These are phyloP conservation scores for Chrosomus eos DNA, from an alignment of 2,797 vertebrate species.

Conservation along the genomic window DNA sequence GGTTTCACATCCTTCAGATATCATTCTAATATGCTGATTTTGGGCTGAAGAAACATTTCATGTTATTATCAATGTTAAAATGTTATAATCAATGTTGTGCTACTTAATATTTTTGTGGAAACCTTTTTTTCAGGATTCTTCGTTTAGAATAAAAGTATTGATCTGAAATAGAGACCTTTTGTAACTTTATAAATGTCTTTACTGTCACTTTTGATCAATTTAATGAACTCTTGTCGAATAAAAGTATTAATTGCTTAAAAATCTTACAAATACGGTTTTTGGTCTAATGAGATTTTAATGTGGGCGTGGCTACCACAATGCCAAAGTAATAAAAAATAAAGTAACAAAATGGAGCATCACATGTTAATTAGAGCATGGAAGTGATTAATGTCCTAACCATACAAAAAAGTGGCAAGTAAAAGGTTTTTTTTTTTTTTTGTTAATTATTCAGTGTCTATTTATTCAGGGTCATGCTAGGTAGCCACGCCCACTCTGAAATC, in stretches of 20 bases:
- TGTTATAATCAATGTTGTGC: background rate
- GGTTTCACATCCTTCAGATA: background rate
- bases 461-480: background rate
- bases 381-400: background rate
- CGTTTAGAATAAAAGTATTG: background rate
- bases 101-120: background rate
- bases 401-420: background rate
- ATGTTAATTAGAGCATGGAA: background rate
- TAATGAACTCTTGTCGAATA: background rate
- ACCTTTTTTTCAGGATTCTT: background rate
- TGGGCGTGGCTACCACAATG: background rate
- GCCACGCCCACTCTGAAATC: background rate
- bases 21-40: background rate
- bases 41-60: background rate
- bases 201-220: background rate
- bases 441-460: background rate
- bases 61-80: background rate
- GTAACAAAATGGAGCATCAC: background rate
- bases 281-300: background rate
- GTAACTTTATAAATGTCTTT: background rate
- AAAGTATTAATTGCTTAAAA: background rate
- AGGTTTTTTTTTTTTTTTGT: no score
- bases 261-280: background rate
- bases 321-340: background rate
- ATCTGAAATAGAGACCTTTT: background rate